Evolutionary conservation across 2,113 vertebrate genomes (phyloP).

Genomic region (Hemiprocne comata): DNA sequence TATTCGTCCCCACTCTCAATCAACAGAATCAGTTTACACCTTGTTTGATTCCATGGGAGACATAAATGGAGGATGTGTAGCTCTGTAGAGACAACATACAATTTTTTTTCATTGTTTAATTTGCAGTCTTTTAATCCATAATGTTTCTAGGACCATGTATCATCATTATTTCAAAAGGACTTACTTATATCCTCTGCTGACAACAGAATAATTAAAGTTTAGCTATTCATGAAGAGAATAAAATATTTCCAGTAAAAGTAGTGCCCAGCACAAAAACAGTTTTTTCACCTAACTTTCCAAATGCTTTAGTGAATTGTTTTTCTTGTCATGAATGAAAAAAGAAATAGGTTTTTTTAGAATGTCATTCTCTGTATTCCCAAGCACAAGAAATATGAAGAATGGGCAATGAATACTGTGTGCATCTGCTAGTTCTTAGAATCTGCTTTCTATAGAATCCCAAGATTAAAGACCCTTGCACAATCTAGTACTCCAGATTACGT

Average conservation of each 20-base stretch:
- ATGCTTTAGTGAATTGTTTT: background rate
- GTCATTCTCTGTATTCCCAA: background rate
- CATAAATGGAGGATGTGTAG: background rate
- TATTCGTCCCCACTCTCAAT: background rate
- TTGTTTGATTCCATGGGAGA: background rate
- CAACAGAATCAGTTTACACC: background rate
- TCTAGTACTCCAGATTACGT: background rate
- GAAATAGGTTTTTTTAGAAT: background rate
- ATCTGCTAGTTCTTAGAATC: background rate
- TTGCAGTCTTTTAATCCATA: background rate
- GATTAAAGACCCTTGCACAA: background rate
- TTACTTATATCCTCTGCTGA: background rate
- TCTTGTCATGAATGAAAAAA: background rate
- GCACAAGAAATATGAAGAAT: background rate
- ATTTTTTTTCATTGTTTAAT: background rate
- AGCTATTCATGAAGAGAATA: constrained; percentile 1
- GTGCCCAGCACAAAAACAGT: background rate
- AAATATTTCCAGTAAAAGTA: background rate
- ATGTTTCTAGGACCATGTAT: background rate
- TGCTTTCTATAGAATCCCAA: background rate
- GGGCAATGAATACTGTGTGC: background rate
- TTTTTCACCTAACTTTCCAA: background rate
- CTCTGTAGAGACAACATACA: background rate
- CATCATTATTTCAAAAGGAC: background rate
- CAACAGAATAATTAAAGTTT: background rate